Conservation (phyloP, 2,888 invertebrate genomes). For the Anticlea derivata region DNA sequence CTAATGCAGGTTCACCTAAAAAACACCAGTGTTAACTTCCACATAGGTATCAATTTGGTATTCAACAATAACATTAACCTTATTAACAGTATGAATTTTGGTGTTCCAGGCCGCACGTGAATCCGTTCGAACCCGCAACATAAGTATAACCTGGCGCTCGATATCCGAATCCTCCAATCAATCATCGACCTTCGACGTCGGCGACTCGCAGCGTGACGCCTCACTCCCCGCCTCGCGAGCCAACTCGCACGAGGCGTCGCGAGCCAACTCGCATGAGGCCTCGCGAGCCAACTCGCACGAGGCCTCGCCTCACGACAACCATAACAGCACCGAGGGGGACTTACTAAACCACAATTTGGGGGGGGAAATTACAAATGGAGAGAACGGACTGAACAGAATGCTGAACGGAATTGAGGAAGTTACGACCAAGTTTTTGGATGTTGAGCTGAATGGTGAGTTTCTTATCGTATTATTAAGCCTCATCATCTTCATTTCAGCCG, state of each 20-base stretch:
- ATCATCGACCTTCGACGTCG: constrained; percentile 65
- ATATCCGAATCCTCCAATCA: constrained; percentile 79
- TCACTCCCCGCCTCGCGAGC: constrained; percentile 32
- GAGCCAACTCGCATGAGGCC: constrained; percentile 42
- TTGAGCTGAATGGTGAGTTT: constrained; percentile 74
- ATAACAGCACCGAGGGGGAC: constrained; percentile 48
- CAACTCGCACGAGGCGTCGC: constrained; percentile 43
- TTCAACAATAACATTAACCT: too few species aligned
- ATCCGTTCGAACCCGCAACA: constrained; percentile 62
- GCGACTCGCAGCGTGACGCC: constrained; percentile 48
- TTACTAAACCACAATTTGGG: constrained; percentile 49
- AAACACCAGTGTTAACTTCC: too few species aligned
- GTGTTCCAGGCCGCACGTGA: constrained; percentile 60
- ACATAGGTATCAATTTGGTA: too few species aligned
- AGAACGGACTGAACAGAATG: constrained; percentile 52
- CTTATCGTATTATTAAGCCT: too few species aligned
- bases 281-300: constrained; percentile 42
- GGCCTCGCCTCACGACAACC: constrained; percentile 50
- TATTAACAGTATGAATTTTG: too few species aligned
- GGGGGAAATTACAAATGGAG: constrained; percentile 39
- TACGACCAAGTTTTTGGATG: constrained; percentile 68
- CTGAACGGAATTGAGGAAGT: constrained; percentile 59
- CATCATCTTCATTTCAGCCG: too few species aligned
- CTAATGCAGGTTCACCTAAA: too few species aligned
- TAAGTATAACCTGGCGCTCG: constrained; percentile 79